Percentiles rank a stretch among this genome's conserved stretches.
These are phyloP conservation scores for Lithophane socia DNA, from an alignment of 2,888 invertebrate species.

Conservation along the genomic window DNA sequence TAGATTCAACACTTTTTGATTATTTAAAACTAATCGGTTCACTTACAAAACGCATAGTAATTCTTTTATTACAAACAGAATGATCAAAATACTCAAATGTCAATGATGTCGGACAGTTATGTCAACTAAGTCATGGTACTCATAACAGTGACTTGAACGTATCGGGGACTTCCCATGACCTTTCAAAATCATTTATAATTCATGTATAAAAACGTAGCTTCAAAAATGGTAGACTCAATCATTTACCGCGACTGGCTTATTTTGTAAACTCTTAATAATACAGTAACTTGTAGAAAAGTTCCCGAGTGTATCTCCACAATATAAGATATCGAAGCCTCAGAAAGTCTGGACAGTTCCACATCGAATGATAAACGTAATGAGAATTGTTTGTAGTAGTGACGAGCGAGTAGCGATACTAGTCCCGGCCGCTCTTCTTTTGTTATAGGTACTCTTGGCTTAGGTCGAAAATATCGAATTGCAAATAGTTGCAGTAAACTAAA, in stretches of 20 bases:
- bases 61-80: background rate
- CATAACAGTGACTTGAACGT: constrained; percentile 1
- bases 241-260: background rate
- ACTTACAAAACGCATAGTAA: constrained; percentile 1
- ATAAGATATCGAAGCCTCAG: background rate
- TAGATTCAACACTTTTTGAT: background rate
- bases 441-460: background rate
- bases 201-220: background rate
- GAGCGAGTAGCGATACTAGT: background rate
- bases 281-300: background rate
- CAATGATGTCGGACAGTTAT: background rate
- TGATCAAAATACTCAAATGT: background rate
- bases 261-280: no score
- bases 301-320: background rate
- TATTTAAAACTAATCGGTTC: background rate
- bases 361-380: background rate
- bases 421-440: background rate
- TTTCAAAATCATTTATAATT: constrained; percentile 1
- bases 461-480: background rate
- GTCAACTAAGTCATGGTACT: constrained; percentile 14
- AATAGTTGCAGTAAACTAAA: no score
- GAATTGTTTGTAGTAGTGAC: no score
- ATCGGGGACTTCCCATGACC: constrained; percentile 22
- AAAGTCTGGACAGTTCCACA: background rate
- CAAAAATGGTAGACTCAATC: background rate